Evolutionary conservation across 1,140 invertebrate species (phyloP), one percentile per base, ranked within the genome.

Genomic region (Mya arenaria): DNA sequence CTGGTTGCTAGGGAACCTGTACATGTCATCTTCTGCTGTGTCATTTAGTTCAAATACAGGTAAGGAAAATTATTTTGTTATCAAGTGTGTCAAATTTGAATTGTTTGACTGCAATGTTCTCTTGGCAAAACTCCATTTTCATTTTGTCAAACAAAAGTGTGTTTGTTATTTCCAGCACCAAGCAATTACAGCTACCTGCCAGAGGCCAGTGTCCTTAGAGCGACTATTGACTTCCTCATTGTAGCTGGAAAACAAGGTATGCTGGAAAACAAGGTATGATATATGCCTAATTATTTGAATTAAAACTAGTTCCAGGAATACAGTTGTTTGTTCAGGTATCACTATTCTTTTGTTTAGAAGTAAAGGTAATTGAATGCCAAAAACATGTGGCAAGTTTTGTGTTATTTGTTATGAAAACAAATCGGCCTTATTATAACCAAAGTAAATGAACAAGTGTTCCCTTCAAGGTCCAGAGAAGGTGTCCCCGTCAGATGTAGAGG

Each of bases 1-100:
- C 5, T 90, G 89, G 89, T 86, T 90, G 88, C 77, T 91, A 63
- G 90, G 90, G 30, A 86, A 89, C 36, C 71, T 89, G 6, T 85
- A 89, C 68, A 30, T 89, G 52, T 87, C 89, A 28, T 85, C 85
- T 5, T 87, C 84, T 69, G 68, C 81, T 56, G 85, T 86, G 8
- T 72, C 84, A 32, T 86, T 88, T 44, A 86, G 72, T 25, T 85
- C 86, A 32, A 74, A 87, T 19, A 86, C 82, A 83, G 88, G 90
- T 91, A 62, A 81, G 17, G 39, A 56, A 63, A 28, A 1, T 58
- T 6, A n/a, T 19, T 69, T n/a, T 8, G 23, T 69, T 37, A 15
- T n/a, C n/a, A n/a, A n/a, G n/a, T n/a, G n/a, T n/a, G n/a, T n/a
- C n/a, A n/a, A n/a, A n/a, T n/a, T n/a, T n/a, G n/a, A n/a, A n/a